phyloP scores from a whole-genome alignment of 2,113 vertebrate genomes.

The zebrafish (Danio rerio) region GRCz12tu NC_133178.1:39674501-39675000 shows the following conservation, averaged over 20 bases:
- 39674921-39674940: constrained; percentile 39
- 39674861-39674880: constrained; percentile 42
- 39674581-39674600: not conserved
- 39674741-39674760: constrained; percentile 21
- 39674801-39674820: constrained; percentile 16
- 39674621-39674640: not conserved
- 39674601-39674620: not conserved
- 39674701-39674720: constrained; percentile 1
- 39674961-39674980: constrained; percentile 6
- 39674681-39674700: not conserved
- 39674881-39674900: constrained; percentile 55
- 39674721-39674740: not conserved
- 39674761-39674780: not conserved
- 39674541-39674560: not conserved
- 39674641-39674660: not conserved
- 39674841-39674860: constrained; percentile 27
- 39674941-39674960: constrained; percentile 15
- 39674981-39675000: constrained; percentile 53
- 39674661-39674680: not conserved
- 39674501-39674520: not conserved
- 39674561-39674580: not conserved
- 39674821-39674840: not conserved
- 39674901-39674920: constrained; percentile 39
- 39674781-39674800: not conserved
- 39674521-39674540: not conserved